Base-by-base conservation (phyloP, 2,797 vertebrate species). In the Zalophus californianus region DNA sequence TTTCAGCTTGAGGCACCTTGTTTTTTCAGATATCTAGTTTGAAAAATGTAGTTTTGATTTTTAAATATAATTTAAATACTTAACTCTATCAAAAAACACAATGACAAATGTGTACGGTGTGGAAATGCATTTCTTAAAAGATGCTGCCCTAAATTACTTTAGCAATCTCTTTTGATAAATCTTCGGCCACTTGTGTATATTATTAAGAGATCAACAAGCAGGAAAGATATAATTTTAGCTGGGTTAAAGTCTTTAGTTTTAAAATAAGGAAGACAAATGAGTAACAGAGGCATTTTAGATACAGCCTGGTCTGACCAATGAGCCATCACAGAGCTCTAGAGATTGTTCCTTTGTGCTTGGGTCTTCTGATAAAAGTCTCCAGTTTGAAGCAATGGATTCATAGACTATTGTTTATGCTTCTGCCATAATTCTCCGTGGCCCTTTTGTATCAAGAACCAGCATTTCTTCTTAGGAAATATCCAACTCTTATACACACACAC, bases 91-190 rank as follows among this genome's bases (percentile, higher is more conserved):
- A 54, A 92, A 29, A 75, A 20, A 50, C 25, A 91, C n/a, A 75
- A 32, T 84, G 70, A 83, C 41, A 62, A 80, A 75, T 89, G 54
- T 50, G 48, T 54, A 8, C 3, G 9, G n/a, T 21, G 58, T 56
- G 15, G 66, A 60, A 84, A 78, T 50, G 5, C 27, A 68, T 89
- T 82, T 90, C 48, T 83, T 7, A 18, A 92, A 78, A 48, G n/a
- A 66, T 83, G 44, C 20, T 38, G 7, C 21, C 44, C n/a, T 62
- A n/a, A 89, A 82, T 86, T 68, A 82, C 48, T 73, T 83, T 21
- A 72, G 56, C 52, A 90, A 64, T 89, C 18, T 77, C 44, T 86
- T 94, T 78, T 78, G 32, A 62, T 91, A 94, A 80, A 89, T 88
- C 35, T 86, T 64, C 32, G 83, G 23, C 11, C 21, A 48, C 27